phyloP scores from a whole-genome alignment of 2,113 vertebrate species.

The Jacana jacana region DNA sequence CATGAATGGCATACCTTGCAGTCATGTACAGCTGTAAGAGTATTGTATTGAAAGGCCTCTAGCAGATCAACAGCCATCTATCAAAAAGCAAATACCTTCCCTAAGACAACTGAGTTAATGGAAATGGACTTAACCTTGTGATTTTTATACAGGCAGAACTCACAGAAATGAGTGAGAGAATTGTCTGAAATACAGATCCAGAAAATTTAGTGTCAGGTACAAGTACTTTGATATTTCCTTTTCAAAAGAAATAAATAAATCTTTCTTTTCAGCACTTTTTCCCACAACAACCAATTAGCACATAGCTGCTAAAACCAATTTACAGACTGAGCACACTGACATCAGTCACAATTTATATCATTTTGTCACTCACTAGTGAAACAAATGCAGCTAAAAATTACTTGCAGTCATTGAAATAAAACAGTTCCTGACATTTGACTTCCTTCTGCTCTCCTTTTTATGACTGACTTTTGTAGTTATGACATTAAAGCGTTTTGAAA shows the following conservation, averaged over 20 bases:
- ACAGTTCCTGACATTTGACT: constrained; percentile 14
- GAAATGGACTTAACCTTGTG: background rate
- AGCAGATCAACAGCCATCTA: background rate
- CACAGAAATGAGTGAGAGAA: background rate
- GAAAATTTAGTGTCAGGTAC: background rate
- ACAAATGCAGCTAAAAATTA: constrained; percentile 5
- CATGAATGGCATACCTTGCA: background rate
- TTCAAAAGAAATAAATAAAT: background rate
- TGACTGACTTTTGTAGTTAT: background rate
- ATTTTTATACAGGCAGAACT: background rate
- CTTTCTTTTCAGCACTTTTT: background rate
- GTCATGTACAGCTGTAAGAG: constrained; percentile 1
- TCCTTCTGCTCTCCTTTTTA: background rate
- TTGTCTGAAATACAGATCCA: background rate
- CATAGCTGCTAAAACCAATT: background rate
- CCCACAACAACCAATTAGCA: background rate
- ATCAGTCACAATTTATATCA: constrained; percentile 1
- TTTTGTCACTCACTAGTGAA: constrained; percentile 3
- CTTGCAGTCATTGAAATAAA: constrained; percentile 19
- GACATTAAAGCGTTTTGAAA: background rate
- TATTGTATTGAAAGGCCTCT: background rate
- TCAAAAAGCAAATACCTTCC: background rate
- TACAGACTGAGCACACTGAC: background rate
- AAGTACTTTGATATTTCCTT: background rate
- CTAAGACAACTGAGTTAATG: background rate